These are phyloP conservation scores for Bradypodion pumilum DNA, from an alignment of 2,797 vertebrate genomes.

Conservation along the genomic window DNA sequence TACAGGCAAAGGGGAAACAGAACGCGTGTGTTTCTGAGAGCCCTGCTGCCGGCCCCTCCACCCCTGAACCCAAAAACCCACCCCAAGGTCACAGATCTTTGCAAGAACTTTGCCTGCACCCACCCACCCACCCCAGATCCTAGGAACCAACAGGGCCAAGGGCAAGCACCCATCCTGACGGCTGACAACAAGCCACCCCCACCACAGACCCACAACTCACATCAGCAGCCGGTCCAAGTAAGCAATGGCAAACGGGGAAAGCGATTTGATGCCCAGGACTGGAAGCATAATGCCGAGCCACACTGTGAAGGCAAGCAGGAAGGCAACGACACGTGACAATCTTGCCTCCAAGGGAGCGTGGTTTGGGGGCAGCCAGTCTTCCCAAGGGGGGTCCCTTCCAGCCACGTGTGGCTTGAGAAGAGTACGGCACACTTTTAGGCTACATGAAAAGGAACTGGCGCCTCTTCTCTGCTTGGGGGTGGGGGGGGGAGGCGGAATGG, in stretches of 20 bases:
- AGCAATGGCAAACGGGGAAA: conserved; percentile 89
- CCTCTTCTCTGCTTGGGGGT: too few species aligned
- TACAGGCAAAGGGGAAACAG: neutral
- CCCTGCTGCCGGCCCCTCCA: too few species aligned
- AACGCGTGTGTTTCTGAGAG: neutral
- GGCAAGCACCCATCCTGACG: neutral
- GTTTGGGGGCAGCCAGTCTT: too few species aligned
- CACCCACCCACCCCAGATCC: too few species aligned
- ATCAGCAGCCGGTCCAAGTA: conserved; percentile 92
- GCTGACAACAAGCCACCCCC: neutral
- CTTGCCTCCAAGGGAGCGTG: too few species aligned
- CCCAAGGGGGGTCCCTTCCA: too few species aligned
- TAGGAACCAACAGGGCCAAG: too few species aligned
- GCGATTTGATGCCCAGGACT: conserved; percentile 89
- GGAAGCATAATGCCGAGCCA: conserved; percentile 97
- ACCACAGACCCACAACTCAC: conserved; percentile 77
- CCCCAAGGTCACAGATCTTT: neutral
- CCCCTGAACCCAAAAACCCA: neutral
- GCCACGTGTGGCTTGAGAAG: too few species aligned
- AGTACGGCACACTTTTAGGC: too few species aligned
- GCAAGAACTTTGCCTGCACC: neutral
- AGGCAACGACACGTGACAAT: neutral
- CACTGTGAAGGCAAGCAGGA: conserved; percentile 74
- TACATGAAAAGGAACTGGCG: too few species aligned
- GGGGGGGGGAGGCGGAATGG: too few species aligned